Base-by-base conservation (phyloP, 2,888 invertebrate species). In the Eremobia ochroleuca region DNA sequence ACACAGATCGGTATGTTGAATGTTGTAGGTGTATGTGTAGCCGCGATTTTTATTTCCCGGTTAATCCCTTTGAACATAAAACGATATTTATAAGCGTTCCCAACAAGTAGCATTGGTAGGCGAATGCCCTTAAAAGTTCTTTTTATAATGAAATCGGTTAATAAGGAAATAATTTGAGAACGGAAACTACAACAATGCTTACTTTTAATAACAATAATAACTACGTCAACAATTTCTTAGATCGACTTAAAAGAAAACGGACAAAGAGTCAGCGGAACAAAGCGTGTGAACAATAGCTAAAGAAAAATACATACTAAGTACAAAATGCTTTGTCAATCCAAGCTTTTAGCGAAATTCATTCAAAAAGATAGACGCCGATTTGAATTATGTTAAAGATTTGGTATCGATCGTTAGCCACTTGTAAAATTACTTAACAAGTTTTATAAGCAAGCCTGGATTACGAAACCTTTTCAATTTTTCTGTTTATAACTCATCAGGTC, bases 181-280 rank as follows among this genome's bases (percentile, higher is more conserved):
- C 69, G 80, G 77, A 77, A 81, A 75, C 73, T 77, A 83, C 34
- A 83, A 81, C 78, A 88, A 86, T 80, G 85, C 77, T 76, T 70
- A 82, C 76, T 87, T 88, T 86, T 82, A 82, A 87, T 87, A 85
- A 83, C 79, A 89, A 88, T 89, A 90, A 92, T 91, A 88, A 85
- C 83, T 87, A 89, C 82, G 81, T 81, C 83, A 89, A 88, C 86
- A 89, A 91, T 90, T 90, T 88, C 86, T 85, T 89, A 87, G 86
- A 88, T 85, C 85, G 87, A 90, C 89, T 90, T 89, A 86, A 92
- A 92, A 92, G 90, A 90, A 91, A 88, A 82, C 78, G 89, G 89
- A 93, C 92, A 94, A 93, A 91, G 91, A 89, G 67, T 82, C 73
- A 70, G 72, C 84, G 81, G 83, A 86, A 92, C 91, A 92, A 93